Base-by-base conservation (phyloP, 2,113 vertebrate genomes). In the Centrocercus urophasianus region DNA sequence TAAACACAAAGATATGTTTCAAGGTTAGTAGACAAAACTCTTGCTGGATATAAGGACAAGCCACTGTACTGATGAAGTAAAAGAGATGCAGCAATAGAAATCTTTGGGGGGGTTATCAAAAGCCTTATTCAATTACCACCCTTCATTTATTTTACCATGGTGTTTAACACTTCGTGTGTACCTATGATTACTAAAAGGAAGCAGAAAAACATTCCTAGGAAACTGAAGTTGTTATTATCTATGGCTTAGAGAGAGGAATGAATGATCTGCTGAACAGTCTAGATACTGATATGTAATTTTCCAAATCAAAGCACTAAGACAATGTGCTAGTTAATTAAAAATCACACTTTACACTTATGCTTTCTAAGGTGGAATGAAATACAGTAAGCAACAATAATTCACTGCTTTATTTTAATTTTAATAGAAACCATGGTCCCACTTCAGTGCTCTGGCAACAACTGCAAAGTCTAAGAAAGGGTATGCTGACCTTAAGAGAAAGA, bases 281-380 rank as follows among this genome's bases (percentile, higher is more conserved):
- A 92, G 72, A 93, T 89, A 95, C 59, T 80, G 86, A 95, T 92
- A 91, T 19, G 80, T 77, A 93, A 96, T 97, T 97, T 97, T 98
- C 96, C 87, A 97, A 97, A 59, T 96, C 95, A 97, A 86, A 95
- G 96, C 83, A 93, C 60, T 85, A 28, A 67, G 91, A 97, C 83
- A 97, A 97, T 83, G 47, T 42, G n/a, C 67, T 96, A 96, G 83
- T 96, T 97, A 95, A 97, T 91, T 96, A 96, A 96, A 97, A 97
- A 43, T 76, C 88, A 69, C 80, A 61, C 85, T 90, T 97, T 64
- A 89, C 77, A 94, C 81, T 95, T 83, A 86, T 7, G 52, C 57
- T 70, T 94, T 96, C 81, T 85, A 65, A 89, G 77, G 87, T 93
- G 70, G 80, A 77, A 88, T 92, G 59, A 87, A 96, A 85, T 83